These are phyloP conservation scores for Linyphia triangularis DNA, from an alignment of 2,888 invertebrate genomes.

Conservation along the genomic window DNA sequence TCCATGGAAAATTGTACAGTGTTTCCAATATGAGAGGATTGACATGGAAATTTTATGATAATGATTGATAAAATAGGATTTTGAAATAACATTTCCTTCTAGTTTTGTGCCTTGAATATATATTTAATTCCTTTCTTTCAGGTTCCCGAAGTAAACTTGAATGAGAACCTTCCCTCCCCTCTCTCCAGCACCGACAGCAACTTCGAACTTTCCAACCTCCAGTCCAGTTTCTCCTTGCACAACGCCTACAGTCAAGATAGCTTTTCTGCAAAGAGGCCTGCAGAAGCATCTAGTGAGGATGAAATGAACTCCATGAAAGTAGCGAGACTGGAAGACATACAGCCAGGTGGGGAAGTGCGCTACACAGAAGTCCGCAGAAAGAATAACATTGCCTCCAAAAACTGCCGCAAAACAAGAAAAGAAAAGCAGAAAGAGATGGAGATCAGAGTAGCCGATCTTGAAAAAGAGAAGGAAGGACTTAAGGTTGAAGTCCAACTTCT, in stretches of 20 bases:
- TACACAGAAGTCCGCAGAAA: constrained; percentile 85
- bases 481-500: constrained; percentile 78
- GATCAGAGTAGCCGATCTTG: constrained; percentile 94
- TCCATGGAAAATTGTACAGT: too few relatives aligned
- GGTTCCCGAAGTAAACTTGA: constrained; percentile 41
- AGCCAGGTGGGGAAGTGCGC: not conserved
- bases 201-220: constrained; percentile 42
- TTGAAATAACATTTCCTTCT: not conserved
- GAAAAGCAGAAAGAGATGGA: constrained; percentile 99
- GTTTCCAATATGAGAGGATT: not conserved
- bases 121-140: constrained; percentile 15
- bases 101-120: not conserved
- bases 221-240: constrained; percentile 31
- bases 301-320: constrained; percentile 15
- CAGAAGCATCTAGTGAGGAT: constrained; percentile 25
- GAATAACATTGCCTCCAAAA: constrained; percentile 98
- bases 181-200: constrained; percentile 40
- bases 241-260: constrained; percentile 38
- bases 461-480: constrained; percentile 85
- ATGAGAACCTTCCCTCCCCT: constrained; percentile 46
- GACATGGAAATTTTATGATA: too few relatives aligned
- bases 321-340: constrained; percentile 7
- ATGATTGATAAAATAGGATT: too few relatives aligned
- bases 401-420: constrained; percentile 94
- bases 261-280: constrained; percentile 20